Base-by-base conservation (phyloP, 1,140 invertebrate genomes). In the Zaprionus nigranus region DNA sequence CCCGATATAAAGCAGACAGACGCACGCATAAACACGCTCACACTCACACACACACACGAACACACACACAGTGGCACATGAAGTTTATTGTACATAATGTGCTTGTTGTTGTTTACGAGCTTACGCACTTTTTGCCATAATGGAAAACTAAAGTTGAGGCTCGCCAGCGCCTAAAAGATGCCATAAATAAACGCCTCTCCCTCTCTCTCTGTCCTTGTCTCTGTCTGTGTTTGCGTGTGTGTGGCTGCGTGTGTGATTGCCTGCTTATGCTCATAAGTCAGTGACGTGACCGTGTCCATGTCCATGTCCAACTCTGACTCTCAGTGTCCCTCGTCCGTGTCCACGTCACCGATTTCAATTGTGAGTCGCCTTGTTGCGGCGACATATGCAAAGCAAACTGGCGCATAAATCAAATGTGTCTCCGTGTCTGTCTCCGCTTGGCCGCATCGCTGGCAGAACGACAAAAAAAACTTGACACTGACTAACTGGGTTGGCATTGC, bases 381-480 rank as follows among this genome's bases (percentile, higher is more conserved):
- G 69, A 65, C 80, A 83, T 86, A 86, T 86, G 83, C 83, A 86
- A 76, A 76, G 68, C 74, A 43, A 77, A 56, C 58, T 34, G 30
- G 49, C 66, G 66, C 70, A 86, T 87, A 86, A 86, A 86, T 86
- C 83, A 84, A 65, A 68, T 24, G 40, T 43, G 40, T 43, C 15
- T 43, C 15, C 17, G n/a, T 26, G 26, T 36, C 9, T 54, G 34
- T 6, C 9, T n/a, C n/a, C 15, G n/a, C 17, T 64, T 54, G 9
- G 63, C 24, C 7, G 15, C 49, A 56, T 26, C 24, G 24, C 59
- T 62, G 69, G 62, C 66, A 68, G 13, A 57, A 43, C 49, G 53
- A 75, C 75, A 78, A 74, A 78, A 34, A 34, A 34, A 68, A 76
- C 59, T 65, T 82, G 83, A 82, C 82, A 86, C 83, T 85, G 82